Conservation (phyloP, 2,113 vertebrate species). For the Silurus asotus region DNA sequence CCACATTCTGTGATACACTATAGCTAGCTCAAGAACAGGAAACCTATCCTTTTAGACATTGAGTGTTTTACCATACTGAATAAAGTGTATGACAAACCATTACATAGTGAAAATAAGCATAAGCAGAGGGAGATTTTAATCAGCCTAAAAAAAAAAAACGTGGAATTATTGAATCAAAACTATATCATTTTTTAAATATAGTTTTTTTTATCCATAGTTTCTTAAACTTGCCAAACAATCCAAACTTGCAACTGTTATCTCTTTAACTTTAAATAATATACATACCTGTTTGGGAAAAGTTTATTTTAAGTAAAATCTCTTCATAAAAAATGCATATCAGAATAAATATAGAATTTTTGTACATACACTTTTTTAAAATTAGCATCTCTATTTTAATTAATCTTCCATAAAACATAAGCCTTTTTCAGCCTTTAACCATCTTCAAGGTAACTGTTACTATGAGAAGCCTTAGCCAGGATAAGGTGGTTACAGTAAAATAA, state of each 20-base stretch:
- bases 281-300: neutral
- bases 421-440: neutral
- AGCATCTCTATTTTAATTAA: neutral
- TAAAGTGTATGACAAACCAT: neutral
- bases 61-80: neutral
- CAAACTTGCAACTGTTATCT: neutral
- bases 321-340: neutral
- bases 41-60: neutral
- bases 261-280: neutral
- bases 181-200: neutral
- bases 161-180: neutral
- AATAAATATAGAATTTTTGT: neutral
- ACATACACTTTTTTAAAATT: neutral
- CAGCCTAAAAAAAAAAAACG: neutral
- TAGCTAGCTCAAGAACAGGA: neutral
- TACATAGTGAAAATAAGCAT: too few relatives aligned
- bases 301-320: neutral
- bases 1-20: constrained; percentile 22
- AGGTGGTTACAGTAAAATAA: neutral
- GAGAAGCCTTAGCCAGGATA: neutral
- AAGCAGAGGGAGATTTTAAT: neutral
- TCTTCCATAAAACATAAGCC: neutral
- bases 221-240: neutral
- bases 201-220: neutral
- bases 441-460: neutral